Evolutionary conservation across 2,113 vertebrate genomes (phyloP), one percentile per base, ranked within the genome.

Genomic region (Saccopteryx leptura): DNA sequence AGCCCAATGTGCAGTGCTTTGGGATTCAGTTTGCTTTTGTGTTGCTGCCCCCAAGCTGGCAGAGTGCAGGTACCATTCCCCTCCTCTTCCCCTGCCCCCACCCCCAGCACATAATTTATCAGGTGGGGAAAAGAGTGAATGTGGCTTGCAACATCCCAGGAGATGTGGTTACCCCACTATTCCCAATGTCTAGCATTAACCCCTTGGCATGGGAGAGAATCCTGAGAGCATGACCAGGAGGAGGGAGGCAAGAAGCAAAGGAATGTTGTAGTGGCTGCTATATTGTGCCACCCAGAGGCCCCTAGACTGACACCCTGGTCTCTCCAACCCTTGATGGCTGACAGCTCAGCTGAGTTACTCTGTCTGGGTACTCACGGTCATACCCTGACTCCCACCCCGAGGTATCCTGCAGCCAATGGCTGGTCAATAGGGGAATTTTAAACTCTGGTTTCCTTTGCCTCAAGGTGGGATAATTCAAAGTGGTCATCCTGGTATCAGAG

Each of bases 21-120:
- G 95, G 88, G 52, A 88, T 85, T 72, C n/a, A 15, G 5, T 82
- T 68, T 28, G 39, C 60, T 63, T 95, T 60, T 80, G 90, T 39
- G 90, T 24, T 28, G 68, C 48, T 81, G 54, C 39, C 54, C 2
- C n/a, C 50, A 8, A 21, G 63, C 65, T 52, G n/a, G 81, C 61
- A 48, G 46, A 86, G 14, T 74, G 74, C 10, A 50, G 65, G 46
- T 26, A n/a, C 46, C 6, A 21, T 46, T 75, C 88, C 69, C 39
- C 31, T 69, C 26, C 78, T 63, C 78, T 69, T 23, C 18, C 63
- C n/a, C 76, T 19, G 12, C 19, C 56, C 18, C 66, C 33, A 2
- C 21, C 54, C 83, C 68, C 18, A 46, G 63, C 85, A 19, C 5
- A 5, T 56, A 33, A 63, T 76, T 79, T 79, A 90, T 74, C 80